Percentiles rank a stretch among this genome's conserved stretches.
Evolutionary conservation across 1,140 invertebrate species (phyloP).

Genomic region (Globodera ellingtonae): DNA sequence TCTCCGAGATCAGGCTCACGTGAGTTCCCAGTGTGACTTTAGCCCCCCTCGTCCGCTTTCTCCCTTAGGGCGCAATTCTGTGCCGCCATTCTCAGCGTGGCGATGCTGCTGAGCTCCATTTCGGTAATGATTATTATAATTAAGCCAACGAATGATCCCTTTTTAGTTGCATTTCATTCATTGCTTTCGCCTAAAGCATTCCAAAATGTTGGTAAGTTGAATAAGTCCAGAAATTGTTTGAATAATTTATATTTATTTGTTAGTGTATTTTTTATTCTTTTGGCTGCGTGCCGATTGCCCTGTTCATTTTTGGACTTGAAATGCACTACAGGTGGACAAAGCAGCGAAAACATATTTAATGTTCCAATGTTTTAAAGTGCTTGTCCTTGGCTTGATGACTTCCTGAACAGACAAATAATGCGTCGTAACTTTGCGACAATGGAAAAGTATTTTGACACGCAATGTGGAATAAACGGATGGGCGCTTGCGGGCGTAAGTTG

Average conservation of each 20-base stretch:
- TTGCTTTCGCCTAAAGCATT: slow-evolving; percentile 46
- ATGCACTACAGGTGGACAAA: slow-evolving; percentile 54
- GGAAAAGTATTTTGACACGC: slow-evolving; percentile 61
- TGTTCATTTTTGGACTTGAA: slow-evolving; percentile 62
- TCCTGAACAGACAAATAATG: slow-evolving; percentile 52
- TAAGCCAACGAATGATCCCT: neutral
- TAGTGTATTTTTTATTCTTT: slow-evolving; percentile 64
- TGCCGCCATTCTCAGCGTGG: slow-evolving; percentile 7
- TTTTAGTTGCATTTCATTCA: slow-evolving; percentile 43
- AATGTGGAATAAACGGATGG: slow-evolving; percentile 64
- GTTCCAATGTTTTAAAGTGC: slow-evolving; percentile 30
- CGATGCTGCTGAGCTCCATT: slow-evolving; percentile 44
- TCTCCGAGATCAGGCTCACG: slow-evolving; percentile 51
- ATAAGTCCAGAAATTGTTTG: slow-evolving; percentile 1
- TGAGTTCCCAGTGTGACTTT: neutral
- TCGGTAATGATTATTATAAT: neutral
- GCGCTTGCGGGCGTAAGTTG: slow-evolving; percentile 56
- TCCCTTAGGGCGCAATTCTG: slow-evolving; percentile 43
- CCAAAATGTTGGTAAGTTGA: slow-evolving; percentile 47
- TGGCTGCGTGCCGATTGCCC: slow-evolving; percentile 58
- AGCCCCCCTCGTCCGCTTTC: no score
- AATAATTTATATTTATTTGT: slow-evolving; percentile 30
- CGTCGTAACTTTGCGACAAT: slow-evolving; percentile 50
- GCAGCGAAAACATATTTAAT: neutral
- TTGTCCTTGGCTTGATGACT: slow-evolving; percentile 62